Evolutionary conservation across 2,888 invertebrate genomes (phyloP).

Genomic region (Heliconius hortense): DNA sequence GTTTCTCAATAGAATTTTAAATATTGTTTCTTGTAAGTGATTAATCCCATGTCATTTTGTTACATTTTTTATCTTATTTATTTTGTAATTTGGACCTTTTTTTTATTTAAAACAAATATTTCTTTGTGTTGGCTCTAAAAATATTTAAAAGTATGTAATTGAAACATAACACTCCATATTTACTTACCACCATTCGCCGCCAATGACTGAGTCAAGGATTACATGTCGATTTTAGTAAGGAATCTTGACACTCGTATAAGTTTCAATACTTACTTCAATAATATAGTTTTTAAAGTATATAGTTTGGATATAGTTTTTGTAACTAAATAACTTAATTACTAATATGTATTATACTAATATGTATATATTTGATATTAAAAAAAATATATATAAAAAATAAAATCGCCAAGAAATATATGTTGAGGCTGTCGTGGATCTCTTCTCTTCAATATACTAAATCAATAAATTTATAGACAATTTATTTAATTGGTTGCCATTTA

Average conservation of each 20-base stretch:
- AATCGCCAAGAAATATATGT: too few species aligned
- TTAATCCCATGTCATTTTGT: background rate
- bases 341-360: background rate
- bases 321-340: background rate
- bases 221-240: slow-evolving; percentile 13
- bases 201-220: slow-evolving; percentile 13
- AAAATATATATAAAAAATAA: too few species aligned
- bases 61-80: too few species aligned
- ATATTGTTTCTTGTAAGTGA: too few species aligned
- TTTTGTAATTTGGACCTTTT: too few species aligned
- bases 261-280: background rate
- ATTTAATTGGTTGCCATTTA: too few species aligned
- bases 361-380: background rate
- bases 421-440: too few species aligned
- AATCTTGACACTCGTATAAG: slow-evolving; percentile 8
- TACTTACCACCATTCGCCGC: background rate
- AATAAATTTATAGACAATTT: background rate
- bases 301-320: background rate
- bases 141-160: background rate
- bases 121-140: background rate
- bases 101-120: background rate
- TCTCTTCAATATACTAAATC: too few species aligned
- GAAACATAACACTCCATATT: slow-evolving; percentile 12
- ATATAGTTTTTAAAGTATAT: background rate
- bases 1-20: too few species aligned